Base-by-base conservation (phyloP, 2,113 vertebrate species). In the Elephantulus edwardii region DNA sequence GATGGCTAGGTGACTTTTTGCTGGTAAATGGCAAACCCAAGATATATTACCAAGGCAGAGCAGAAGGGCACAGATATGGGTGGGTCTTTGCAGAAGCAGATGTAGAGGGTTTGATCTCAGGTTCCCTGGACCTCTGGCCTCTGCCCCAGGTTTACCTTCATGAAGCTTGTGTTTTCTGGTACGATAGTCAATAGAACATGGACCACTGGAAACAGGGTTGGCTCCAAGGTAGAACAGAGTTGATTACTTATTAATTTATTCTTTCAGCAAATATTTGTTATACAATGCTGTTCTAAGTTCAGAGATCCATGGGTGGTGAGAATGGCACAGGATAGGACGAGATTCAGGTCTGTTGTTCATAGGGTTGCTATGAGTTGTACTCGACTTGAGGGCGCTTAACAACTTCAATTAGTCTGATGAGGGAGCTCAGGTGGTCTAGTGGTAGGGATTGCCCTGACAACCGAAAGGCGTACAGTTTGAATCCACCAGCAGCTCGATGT, bases 201-300 rank as follows among this genome's bases (percentile, higher is more conserved):
- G 58, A 52, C 46, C 19, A 2, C 52, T 89, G 24, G 4, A 38
- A 60, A 56, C 40, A 54, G 40, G n/a, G n/a, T n/a, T n/a, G n/a
- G n/a, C n/a, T n/a, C n/a, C n/a, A n/a, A n/a, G n/a, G 33, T 8
- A 74, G 35, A 40, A n/a, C 72, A 80, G 33, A 30, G 35, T 46
- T 87, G 62, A 33, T 48, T 80, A 71, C 50, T 81, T 83, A 78
- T 38, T 88, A 74, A 79, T 44, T 78, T 40, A 86, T 56, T 90
- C 22, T 50, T 71, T 30, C 74, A 68, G 58, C 24, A 76, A 42
- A 38, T 90, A 89, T 50, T 64, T 60, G 80, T 48, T 40, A 86
- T 88, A 42, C 46, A 30, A 26, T 52, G 46, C 8, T 54, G n/a
- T 66, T n/a, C 52, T 78, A 86, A 52, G 48, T 40, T 48, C 66